Conservation (phyloP, 2,797 vertebrate genomes). For the Antennarius maculatus region DNA sequence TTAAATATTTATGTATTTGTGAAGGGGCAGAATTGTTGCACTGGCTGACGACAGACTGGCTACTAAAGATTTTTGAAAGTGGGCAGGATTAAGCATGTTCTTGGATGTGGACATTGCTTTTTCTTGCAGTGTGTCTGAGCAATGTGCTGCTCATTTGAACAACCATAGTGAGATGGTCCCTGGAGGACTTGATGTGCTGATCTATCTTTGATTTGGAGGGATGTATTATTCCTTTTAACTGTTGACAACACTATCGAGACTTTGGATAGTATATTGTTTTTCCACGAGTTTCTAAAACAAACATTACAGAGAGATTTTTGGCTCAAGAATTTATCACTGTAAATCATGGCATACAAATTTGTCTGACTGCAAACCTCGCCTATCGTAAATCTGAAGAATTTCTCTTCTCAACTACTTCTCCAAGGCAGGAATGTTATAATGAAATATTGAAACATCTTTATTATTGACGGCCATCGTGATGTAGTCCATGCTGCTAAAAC, state of each 20-base stretch:
- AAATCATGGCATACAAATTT: slow-evolving; percentile 7
- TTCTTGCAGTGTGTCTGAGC: slow-evolving; percentile 32
- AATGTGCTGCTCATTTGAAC: slow-evolving; percentile 14
- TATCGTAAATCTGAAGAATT: background rate
- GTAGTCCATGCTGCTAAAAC: background rate
- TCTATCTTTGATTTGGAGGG: background rate
- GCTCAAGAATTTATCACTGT: slow-evolving; percentile 14
- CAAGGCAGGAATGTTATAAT: slow-evolving; percentile 4
- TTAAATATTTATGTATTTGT: slow-evolving; percentile 1
- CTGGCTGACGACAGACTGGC: slow-evolving; percentile 1
- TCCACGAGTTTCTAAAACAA: background rate
- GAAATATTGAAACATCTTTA: background rate
- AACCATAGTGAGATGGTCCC: slow-evolving; percentile 3
- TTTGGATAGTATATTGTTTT: background rate
- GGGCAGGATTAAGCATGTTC: slow-evolving; percentile 35
- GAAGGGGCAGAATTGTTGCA: background rate
- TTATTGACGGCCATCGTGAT: background rate
- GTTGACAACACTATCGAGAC: slow-evolving; percentile 2
- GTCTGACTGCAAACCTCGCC: background rate
- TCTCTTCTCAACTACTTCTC: background rate
- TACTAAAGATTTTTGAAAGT: slow-evolving; percentile 22
- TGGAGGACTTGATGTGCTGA: background rate
- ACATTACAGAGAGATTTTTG: background rate
- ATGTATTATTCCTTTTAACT: slow-evolving; percentile 4
- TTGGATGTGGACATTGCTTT: slow-evolving; percentile 25